These are phyloP conservation scores for Leguminivora glycinivorella DNA, from an alignment of 1,140 invertebrate genomes.

Conservation along the genomic window DNA sequence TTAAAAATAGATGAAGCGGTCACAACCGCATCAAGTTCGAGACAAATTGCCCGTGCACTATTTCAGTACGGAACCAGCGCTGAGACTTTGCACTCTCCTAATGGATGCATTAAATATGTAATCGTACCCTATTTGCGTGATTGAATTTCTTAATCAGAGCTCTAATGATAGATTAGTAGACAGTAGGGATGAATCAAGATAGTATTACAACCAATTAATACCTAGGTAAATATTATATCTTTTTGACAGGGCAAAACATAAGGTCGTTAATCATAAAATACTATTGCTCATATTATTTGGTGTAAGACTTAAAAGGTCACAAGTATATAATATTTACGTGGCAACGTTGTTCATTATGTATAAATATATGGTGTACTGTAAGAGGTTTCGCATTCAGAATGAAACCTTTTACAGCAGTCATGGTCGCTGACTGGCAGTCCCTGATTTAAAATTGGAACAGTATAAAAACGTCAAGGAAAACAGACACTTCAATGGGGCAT, in stretches of 20 bases:
- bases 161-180: not conserved
- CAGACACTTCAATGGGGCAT: no score
- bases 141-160: constrained; percentile 4
- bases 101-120: constrained; percentile 12
- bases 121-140: not conserved
- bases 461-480: no score
- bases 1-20: not conserved
- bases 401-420: no score
- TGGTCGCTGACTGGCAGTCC: no score
- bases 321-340: no score
- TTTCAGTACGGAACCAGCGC: not conserved
- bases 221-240: no score
- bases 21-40: not conserved
- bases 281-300: not conserved
- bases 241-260: no score
- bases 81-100: not conserved
- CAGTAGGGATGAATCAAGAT: not conserved
- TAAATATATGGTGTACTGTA: no score
- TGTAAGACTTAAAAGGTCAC: no score
- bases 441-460: no score
- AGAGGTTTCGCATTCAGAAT: no score
- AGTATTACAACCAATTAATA: constrained; percentile 7
- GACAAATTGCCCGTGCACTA: not conserved
- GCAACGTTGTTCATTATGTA: no score
- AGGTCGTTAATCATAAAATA: not conserved